These are phyloP conservation scores for Nothoprocta pentlandii DNA, from an alignment of 2,113 vertebrate genomes.

Conservation along the genomic window DNA sequence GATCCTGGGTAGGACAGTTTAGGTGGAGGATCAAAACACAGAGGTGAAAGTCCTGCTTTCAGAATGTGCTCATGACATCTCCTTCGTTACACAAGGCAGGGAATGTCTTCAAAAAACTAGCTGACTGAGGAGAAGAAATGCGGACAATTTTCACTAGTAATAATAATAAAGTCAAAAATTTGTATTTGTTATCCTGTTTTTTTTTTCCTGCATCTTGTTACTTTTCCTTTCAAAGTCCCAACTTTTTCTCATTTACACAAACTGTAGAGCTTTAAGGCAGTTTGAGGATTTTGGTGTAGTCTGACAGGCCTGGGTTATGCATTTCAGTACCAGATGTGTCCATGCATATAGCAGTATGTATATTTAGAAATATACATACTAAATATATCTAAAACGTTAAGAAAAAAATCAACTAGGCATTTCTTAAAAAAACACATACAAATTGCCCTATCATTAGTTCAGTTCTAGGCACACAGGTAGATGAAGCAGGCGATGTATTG, in stretches of 20 bases:
- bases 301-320: accelerated
- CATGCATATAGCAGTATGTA: neutral
- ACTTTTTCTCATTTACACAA: neutral
- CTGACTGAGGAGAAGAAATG: neutral
- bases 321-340: neutral
- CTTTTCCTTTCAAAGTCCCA: neutral
- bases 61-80: neutral
- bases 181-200: neutral
- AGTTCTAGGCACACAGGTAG: neutral
- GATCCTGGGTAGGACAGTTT: neutral
- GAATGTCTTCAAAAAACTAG: neutral
- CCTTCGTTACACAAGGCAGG: neutral
- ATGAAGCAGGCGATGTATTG: neutral
- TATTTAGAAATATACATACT: neutral
- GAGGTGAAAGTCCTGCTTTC: neutral
- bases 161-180: neutral
- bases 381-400: no score
- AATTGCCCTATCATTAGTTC: neutral
- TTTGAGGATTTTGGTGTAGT: neutral
- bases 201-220: neutral
- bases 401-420: neutral
- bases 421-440: neutral
- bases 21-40: neutral
- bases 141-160: neutral
- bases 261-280: neutral